Evolutionary conservation across 1,140 invertebrate species (phyloP), one percentile per base, ranked within the genome.

Genomic region (Drosophila chauvacae): DNA sequence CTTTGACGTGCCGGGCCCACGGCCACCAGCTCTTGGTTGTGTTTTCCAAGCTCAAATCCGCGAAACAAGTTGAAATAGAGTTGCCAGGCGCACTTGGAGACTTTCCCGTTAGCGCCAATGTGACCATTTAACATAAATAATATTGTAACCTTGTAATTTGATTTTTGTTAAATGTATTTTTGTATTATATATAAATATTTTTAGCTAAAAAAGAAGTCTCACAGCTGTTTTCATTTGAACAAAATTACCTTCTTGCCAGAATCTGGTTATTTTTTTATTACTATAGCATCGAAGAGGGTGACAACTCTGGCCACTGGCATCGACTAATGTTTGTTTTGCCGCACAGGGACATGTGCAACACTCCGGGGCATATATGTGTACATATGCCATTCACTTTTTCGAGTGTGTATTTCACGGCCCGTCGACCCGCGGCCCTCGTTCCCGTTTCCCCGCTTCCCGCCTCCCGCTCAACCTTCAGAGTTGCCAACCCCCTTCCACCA

Each of bases 271-370:
- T 65, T 39, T 68, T 39, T 2, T 2, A 33, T n/a, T 16, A 62
- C 41, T 20, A 30, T 28, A 23, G 3, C 16, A 14, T 18, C 16
- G 16, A 2, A 20, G 11, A 7, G 23, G 30, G 2, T 45, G 47
- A 16, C 63, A 70, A 23, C 48, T 44, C 60, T 53, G 35, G 20
- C 26, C 55, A 61, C 1, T 26, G 45, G 45, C 69, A 80, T 77
- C 69, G 55, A 53, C 70, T 73, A 33, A 48, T 77, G 81, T 91
- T 88, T 90, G 77, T 84, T 81, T 72, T 88, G 83, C 78, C 84
- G 78, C 84, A 81, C 81, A 86, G 87, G 74, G 91, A 92, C 91
- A 92, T 92, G 91, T 92, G 91, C 91, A 92, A 85, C 87, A 91
- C 91, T 90, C 81, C 87, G 75, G 91, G 91, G 87, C 84, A 92